Percentiles rank a stretch among this genome's conserved stretches.
Evolutionary conservation across 2,113 vertebrate genomes (phyloP).

Genomic region (Sprattus sprattus): DNA sequence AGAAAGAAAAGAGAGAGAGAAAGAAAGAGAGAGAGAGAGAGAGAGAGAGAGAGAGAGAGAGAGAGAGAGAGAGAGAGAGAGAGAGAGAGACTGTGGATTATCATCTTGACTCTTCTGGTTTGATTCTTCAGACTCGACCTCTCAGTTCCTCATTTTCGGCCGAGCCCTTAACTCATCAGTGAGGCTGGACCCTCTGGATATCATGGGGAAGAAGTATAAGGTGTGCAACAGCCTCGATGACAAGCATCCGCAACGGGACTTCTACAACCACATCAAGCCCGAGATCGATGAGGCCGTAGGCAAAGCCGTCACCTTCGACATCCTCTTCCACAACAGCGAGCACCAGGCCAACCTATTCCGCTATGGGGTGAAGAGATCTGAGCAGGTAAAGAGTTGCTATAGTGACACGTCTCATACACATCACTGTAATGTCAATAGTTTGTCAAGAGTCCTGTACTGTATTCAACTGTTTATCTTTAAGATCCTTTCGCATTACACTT

Average conservation of each 20-base stretch:
- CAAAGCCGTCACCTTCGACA: constrained; percentile 70
- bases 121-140: constrained; percentile 64
- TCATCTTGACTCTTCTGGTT: constrained; percentile 6
- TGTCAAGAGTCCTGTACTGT: background rate
- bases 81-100: background rate
- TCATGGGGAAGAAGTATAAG: constrained; percentile 71
- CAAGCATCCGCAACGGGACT: constrained; percentile 62
- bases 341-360: constrained; percentile 74
- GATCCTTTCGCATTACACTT: background rate
- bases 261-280: constrained; percentile 64
- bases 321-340: constrained; percentile 78
- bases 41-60: background rate
- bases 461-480: background rate
- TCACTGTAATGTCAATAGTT: background rate
- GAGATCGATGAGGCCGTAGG: constrained; percentile 70
- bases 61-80: background rate
- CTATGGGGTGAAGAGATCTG: constrained; percentile 73
- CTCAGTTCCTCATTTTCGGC: constrained; percentile 67
- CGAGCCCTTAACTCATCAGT: constrained; percentile 69
- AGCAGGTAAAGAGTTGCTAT: constrained; percentile 59
- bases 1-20: too few species aligned
- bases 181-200: constrained; percentile 69
- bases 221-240: constrained; percentile 73
- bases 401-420: background rate
- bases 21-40: background rate